These are phyloP conservation scores for Agriotes lineatus DNA, from an alignment of 2,888 invertebrate genomes.

Conservation along the genomic window DNA sequence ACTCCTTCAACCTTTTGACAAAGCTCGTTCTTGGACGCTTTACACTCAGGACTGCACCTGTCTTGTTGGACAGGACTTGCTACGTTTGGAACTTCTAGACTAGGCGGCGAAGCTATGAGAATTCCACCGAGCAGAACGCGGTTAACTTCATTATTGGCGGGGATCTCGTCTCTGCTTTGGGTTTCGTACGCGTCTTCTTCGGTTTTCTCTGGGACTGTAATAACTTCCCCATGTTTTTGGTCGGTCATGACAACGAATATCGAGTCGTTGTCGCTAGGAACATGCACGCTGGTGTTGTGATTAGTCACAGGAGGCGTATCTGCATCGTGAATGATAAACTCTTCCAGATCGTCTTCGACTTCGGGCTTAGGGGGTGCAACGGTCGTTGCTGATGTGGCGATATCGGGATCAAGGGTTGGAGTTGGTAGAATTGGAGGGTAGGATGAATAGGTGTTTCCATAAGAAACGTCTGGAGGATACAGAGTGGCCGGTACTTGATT, in stretches of 20 bases:
- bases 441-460: slow-evolving; percentile 52
- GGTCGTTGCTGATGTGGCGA: slow-evolving; percentile 38
- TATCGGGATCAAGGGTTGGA: slow-evolving; percentile 43
- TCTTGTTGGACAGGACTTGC: slow-evolving; percentile 63
- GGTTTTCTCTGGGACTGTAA: slow-evolving; percentile 37
- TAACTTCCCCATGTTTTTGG: slow-evolving; percentile 67
- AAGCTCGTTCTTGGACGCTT: slow-evolving; percentile 82
- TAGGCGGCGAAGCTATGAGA: slow-evolving; percentile 75
- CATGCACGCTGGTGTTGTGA: slow-evolving; percentile 65
- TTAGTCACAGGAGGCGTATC: slow-evolving; percentile 53
- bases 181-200: slow-evolving; percentile 57
- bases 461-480: slow-evolving; percentile 57
- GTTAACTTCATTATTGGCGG: slow-evolving; percentile 73
- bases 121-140: slow-evolving; percentile 78
- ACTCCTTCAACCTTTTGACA: slow-evolving; percentile 77
- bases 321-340: slow-evolving; percentile 64
- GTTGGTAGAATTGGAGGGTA: slow-evolving; percentile 45
- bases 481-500: slow-evolving; percentile 67
- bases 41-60: slow-evolving; percentile 83
- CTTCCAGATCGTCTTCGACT: slow-evolving; percentile 57
- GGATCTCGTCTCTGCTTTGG: slow-evolving; percentile 72
- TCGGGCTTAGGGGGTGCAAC: slow-evolving; percentile 35
- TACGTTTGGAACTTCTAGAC: slow-evolving; percentile 68
- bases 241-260: slow-evolving; percentile 86
- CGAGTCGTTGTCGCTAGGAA: slow-evolving; percentile 74